Percentiles rank a stretch among this genome's conserved stretches.
These are phyloP conservation scores for Apus apus DNA, from an alignment of 2,113 vertebrate species.

Conservation along the genomic window DNA sequence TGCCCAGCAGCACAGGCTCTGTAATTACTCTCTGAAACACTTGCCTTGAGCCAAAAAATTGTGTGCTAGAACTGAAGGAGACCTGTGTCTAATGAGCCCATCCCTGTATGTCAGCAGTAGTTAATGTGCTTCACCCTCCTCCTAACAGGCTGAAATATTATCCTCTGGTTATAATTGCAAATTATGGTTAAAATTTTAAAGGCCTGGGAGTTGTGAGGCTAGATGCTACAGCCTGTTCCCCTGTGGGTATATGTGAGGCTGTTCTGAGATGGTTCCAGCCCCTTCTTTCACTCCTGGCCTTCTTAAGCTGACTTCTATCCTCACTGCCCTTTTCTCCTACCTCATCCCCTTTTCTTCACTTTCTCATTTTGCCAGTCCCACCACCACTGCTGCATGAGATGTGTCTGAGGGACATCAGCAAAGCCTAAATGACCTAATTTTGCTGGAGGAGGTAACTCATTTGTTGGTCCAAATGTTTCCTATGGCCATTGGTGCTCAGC, in stretches of 20 bases:
- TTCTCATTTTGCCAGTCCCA: background rate
- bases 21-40: background rate
- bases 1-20: background rate
- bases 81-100: conserved; percentile 13
- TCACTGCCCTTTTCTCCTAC: background rate
- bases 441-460: background rate
- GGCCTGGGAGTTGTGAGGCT: background rate
- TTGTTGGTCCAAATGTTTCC: background rate
- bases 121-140: background rate
- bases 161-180: conserved; percentile 34
- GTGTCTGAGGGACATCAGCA: background rate
- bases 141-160: background rate
- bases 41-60: background rate
- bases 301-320: background rate
- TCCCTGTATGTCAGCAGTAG: conserved; percentile 18
- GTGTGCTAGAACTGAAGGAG: background rate
- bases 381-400: background rate
- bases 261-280: background rate
- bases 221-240: background rate
- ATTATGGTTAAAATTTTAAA: background rate
- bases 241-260: fast-evolving
- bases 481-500: background rate
- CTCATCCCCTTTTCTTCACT: background rate
- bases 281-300: background rate
- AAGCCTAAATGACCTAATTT: background rate